phyloP scores from a whole-genome alignment of 92 coral and sea anemone genomes.

The Pocillopora meandrina region DNA sequence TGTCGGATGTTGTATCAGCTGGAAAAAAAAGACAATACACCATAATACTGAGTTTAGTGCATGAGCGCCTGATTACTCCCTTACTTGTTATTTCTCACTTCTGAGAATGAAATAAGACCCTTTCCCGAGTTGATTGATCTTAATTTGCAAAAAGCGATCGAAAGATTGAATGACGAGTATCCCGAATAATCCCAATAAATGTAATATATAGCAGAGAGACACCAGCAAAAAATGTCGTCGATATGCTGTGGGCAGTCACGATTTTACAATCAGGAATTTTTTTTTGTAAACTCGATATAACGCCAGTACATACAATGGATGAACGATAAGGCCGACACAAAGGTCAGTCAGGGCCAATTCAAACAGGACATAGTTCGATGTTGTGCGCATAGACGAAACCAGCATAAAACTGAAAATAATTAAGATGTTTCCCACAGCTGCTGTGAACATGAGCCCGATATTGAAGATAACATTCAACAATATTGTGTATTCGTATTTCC shows the following conservation, averaged over 20 bases:
- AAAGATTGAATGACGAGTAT: too few relatives aligned
- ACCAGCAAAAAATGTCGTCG: constrained; percentile 5
- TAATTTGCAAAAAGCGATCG: constrained; percentile 1
- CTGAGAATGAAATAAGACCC: too few relatives aligned
- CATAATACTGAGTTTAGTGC: too few relatives aligned
- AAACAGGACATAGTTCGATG: constrained; percentile 15
- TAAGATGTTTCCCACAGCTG: constrained; percentile 14
- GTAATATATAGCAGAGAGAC: constrained; percentile 17
- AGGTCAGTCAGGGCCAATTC: constrained; percentile 34
- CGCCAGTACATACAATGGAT: constrained; percentile 15
- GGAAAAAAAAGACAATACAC: too few relatives aligned
- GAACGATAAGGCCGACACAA: constrained; percentile 27
- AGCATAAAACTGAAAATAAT: constrained; percentile 16
- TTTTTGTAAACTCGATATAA: constrained; percentile 13
- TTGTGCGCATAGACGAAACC: constrained; percentile 4
- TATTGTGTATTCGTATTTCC: background rate
- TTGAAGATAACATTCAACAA: constrained; percentile 1
- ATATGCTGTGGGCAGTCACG: background rate
- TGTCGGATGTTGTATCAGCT: too few relatives aligned
- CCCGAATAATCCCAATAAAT: background rate
- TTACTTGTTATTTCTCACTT: too few relatives aligned
- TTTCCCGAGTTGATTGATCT: too few relatives aligned
- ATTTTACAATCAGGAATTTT: background rate
- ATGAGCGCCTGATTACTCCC: too few relatives aligned
- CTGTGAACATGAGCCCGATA: constrained; percentile 5